phyloP scores from a whole-genome alignment of 2,888 invertebrate species.

The Philonicus albiceps region DNA sequence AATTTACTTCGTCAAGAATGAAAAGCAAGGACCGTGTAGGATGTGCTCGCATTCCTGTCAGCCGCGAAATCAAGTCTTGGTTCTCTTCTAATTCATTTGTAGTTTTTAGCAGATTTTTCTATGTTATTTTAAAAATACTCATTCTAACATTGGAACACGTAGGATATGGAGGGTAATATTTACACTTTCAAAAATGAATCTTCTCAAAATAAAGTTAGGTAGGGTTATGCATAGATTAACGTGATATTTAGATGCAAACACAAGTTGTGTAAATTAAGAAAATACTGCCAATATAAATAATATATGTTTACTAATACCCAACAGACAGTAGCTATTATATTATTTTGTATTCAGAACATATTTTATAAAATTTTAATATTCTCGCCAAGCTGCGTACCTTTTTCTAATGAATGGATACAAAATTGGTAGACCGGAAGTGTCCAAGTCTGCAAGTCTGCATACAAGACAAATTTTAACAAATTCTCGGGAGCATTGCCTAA shows the following conservation, averaged over 20 bases:
- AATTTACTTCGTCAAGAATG: too few species aligned
- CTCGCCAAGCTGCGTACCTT: neutral
- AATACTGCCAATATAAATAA: neutral
- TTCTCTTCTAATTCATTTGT: too few species aligned
- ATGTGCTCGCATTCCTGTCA: too few species aligned
- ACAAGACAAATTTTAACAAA: constrained; percentile 23
- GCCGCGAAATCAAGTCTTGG: too few species aligned
- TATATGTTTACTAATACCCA: neutral
- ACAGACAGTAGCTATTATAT: neutral
- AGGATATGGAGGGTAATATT: too few species aligned
- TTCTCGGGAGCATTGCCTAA: neutral
- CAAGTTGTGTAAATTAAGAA: neutral
- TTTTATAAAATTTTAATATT: constrained; percentile 6
- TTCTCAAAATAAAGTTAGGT: too few species aligned
- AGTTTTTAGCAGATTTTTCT: too few species aligned
- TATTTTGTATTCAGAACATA: neutral
- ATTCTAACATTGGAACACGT: too few species aligned
- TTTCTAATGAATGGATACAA: constrained; percentile 28
- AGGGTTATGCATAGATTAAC: too few species aligned
- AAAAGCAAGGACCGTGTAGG: too few species aligned
- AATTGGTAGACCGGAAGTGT: constrained; percentile 36
- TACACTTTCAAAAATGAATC: too few species aligned
- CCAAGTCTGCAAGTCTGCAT: constrained; percentile 35
- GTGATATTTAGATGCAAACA: neutral
- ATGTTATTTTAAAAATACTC: too few species aligned